phyloP scores from a whole-genome alignment of 2,888 invertebrate genomes.

The Apamea epomidion region DNA sequence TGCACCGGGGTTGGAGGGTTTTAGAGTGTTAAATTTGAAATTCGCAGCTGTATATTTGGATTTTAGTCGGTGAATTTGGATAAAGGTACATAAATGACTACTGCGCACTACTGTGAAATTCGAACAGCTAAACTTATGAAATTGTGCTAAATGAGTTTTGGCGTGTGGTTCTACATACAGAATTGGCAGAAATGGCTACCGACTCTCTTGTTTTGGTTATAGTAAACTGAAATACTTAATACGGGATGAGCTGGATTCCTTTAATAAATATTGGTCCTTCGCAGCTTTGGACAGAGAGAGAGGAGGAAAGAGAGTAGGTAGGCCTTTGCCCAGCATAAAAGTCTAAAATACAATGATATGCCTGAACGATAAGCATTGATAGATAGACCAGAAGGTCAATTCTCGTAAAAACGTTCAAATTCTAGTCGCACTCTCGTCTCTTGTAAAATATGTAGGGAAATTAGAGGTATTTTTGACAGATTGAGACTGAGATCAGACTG shows the following conservation, averaged over 20 bases:
- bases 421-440: no score
- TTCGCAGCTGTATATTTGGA: constrained; percentile 21
- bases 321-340: not conserved
- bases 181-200: constrained; percentile 7
- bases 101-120: constrained; percentile 32
- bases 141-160: constrained; percentile 47
- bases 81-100: constrained; percentile 39
- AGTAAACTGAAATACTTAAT: not conserved
- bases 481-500: no score
- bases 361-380: not conserved
- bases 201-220: not conserved
- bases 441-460: no score
- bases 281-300: not conserved
- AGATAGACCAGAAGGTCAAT: not conserved
- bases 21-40: constrained; percentile 17
- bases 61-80: constrained; percentile 33
- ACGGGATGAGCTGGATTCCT: not conserved
- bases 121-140: constrained; percentile 50
- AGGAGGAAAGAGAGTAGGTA: not conserved
- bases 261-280: not conserved
- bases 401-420: no score
- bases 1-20: constrained; percentile 15
- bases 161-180: constrained; percentile 21
- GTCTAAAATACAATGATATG: not conserved
- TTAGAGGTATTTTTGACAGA: no score